Evolutionary conservation across 2,888 invertebrate genomes (phyloP), one percentile per base, ranked within the genome.

Genomic region (Hololepta plana): DNA sequence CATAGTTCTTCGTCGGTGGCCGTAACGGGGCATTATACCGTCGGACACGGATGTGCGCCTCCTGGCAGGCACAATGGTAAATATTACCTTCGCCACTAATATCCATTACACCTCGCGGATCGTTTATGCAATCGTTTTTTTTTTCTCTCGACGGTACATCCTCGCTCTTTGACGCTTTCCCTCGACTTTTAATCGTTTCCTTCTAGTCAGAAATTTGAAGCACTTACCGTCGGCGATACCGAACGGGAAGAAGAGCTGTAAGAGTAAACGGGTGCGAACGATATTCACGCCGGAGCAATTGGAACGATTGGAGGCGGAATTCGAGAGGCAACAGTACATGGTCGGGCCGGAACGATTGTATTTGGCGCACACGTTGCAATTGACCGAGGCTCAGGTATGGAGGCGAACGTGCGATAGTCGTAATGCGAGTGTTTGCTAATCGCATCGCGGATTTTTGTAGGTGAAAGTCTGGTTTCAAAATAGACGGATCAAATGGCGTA

Each of bases 251-350:
- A 55, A 55, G 38, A 64, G 64, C 31, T 72, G 52, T 33, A 55
- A 76, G 43, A 80, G 80, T 43, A 93, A 93, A 59, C 60, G 93
- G 35, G 88, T 93, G 19, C 62, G 95, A 12, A 95, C 93, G 1
- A 95, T 95, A 42, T 95, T 95, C 60, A 93, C 93, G 0, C 90
- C 91, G 0, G 93, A 93, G 43, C 93, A 95, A 54, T 56, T 95
- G 39, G 93, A 95, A 51, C 60, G 88, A 38, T 59, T 95, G 28
- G 93, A 95, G 48, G 80, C 82, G 0, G 93, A 93, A 59, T 95
- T 95, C 45, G 88, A 91, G 42, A 57, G 90, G 19, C 93, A 93
- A 45, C 93, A 95, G 53, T 95, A 95, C 57, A 93, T 95, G 93
- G 93, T 95, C 7, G 93, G 93, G 0, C 91, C 90, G 0, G 93